Evolutionary conservation across 2,113 vertebrate genomes (phyloP).

Genomic region (Nyctibius bracteatus): DNA sequence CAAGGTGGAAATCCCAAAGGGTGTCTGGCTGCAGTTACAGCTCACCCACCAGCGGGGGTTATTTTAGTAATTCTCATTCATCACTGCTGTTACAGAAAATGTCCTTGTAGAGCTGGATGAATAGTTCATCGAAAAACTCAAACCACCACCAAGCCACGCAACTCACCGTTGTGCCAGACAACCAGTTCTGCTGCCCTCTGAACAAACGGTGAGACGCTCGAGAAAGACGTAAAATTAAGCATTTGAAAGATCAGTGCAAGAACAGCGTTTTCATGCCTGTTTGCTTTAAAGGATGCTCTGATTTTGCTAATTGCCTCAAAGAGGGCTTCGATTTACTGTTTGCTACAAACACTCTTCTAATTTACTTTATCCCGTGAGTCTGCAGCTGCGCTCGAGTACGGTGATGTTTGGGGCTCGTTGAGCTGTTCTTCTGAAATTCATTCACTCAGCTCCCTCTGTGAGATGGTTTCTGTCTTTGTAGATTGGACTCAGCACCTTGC

Average conservation of each 20-base stretch:
- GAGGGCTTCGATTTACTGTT: constrained; percentile 62
- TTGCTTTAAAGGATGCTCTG: constrained; percentile 64
- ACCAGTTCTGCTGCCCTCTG: background rate
- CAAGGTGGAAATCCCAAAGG: background rate
- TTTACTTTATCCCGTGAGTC: constrained; percentile 17
- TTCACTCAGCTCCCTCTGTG: background rate
- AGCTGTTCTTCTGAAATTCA: constrained; percentile 30
- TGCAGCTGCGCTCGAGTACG: constrained; percentile 54
- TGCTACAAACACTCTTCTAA: constrained; percentile 64
- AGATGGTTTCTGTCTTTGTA: constrained; percentile 25
- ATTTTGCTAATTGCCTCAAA: constrained; percentile 66
- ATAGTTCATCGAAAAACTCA: background rate
- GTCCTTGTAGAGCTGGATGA: background rate
- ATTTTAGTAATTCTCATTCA: background rate
- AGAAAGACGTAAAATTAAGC: background rate
- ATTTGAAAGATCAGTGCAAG: constrained; percentile 37
- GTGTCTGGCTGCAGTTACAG: background rate
- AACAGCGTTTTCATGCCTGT: constrained; percentile 31
- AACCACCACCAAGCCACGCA: background rate
- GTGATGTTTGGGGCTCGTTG: background rate
- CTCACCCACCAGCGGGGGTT: background rate
- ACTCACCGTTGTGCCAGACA: background rate
- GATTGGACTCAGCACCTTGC: background rate
- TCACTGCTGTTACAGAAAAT: background rate
- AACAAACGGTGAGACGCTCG: background rate